phyloP scores from a whole-genome alignment of 2,113 vertebrate genomes.

The Elephantulus edwardii region DNA sequence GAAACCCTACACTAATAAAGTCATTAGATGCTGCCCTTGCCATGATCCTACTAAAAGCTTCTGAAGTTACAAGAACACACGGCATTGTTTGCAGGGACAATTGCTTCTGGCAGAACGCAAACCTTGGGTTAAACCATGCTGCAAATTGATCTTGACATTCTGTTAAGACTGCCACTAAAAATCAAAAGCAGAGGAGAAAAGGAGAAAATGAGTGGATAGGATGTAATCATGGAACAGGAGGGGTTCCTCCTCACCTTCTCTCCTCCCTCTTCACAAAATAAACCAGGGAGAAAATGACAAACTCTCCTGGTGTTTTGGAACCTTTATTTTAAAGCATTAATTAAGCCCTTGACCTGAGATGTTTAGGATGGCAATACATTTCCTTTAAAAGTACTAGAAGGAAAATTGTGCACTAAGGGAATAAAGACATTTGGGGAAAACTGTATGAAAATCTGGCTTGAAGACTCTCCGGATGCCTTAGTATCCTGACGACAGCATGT shows the following conservation, averaged over 20 bases:
- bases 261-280: constrained; percentile 85
- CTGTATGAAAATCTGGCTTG: constrained; percentile 69
- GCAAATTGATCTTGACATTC: constrained; percentile 93
- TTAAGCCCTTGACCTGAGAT: constrained; percentile 89
- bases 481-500: constrained; percentile 47
- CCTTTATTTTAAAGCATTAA: constrained; percentile 95
- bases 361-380: constrained; percentile 82
- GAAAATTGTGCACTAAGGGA: constrained; percentile 77
- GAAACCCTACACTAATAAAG: constrained; percentile 95
- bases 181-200: constrained; percentile 91
- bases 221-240: constrained; percentile 89
- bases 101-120: constrained; percentile 89
- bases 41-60: constrained; percentile 89
- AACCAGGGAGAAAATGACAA: constrained; percentile 87
- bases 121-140: constrained; percentile 92
- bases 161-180: constrained; percentile 89
- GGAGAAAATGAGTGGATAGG: constrained; percentile 90
- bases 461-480: constrained; percentile 73
- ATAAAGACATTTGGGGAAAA: constrained; percentile 65
- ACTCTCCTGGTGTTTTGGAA: constrained; percentile 87
- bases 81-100: constrained; percentile 88
- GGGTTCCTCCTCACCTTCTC: constrained; percentile 88
- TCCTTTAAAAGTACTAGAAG: constrained; percentile 78
- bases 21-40: constrained; percentile 91
- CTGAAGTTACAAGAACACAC: constrained; percentile 93